Percentiles rank a stretch among this genome's conserved stretches.
phyloP scores from a whole-genome alignment of 2,888 invertebrate species.

The Rosalia funebris region DNA sequence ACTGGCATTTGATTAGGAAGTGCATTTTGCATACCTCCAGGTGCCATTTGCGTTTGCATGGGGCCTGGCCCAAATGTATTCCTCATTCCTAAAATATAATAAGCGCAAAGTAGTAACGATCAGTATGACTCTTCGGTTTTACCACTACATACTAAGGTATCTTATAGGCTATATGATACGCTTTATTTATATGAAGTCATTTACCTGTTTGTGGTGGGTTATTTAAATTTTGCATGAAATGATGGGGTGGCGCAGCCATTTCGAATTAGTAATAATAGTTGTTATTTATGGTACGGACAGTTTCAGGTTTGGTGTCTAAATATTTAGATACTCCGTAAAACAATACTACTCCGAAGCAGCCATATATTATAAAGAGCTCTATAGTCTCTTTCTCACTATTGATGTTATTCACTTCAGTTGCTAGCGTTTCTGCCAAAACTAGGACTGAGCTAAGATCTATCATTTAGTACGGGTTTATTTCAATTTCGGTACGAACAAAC shows the following conservation, averaged over 20 bases:
- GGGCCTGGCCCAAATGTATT: constrained; percentile 68
- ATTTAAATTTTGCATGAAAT: constrained; percentile 76
- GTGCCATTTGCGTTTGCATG: constrained; percentile 65
- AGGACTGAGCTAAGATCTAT: constrained; percentile 41
- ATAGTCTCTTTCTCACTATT: constrained; percentile 40
- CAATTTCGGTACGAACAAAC: no score
- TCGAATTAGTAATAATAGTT: constrained; percentile 36
- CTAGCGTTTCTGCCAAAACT: constrained; percentile 39
- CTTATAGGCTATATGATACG: no score
- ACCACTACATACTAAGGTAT: no score
- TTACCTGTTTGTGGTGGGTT: constrained; percentile 65
- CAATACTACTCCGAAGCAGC: constrained; percentile 40
- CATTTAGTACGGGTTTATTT: constrained; percentile 33
- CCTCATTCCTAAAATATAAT: constrained; percentile 33
- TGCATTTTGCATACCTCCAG: constrained; percentile 54
- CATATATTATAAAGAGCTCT: constrained; percentile 41
- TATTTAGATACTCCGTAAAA: constrained; percentile 42
- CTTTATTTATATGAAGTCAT: not conserved
- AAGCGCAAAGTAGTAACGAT: not conserved
- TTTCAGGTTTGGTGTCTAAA: constrained; percentile 40
- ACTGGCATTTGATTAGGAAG: constrained; percentile 58
- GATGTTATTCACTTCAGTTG: constrained; percentile 40
- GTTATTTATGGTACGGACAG: constrained; percentile 38
- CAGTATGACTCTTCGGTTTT: no score
- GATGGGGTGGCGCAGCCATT: constrained; percentile 80